A percentile compares a stretch with the other conserved stretches of the same genome.
These are phyloP conservation scores for Lepidothrix coronata DNA, from an alignment of 2,113 vertebrate species.

Conservation along the genomic window DNA sequence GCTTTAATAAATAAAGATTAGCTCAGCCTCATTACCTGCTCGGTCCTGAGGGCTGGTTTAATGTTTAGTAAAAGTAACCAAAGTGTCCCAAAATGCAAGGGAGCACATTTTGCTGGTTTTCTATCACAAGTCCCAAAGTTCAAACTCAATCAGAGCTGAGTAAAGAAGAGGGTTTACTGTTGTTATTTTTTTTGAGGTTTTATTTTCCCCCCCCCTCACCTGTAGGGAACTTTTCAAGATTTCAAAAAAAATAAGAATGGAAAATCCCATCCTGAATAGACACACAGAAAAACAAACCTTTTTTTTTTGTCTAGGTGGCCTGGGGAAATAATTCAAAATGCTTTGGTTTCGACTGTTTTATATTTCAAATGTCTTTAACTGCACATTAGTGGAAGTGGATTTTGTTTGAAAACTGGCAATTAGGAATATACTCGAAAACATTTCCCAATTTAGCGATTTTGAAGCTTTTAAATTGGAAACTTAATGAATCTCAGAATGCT, in stretches of 20 bases:
- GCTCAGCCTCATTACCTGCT: constrained; percentile 44
- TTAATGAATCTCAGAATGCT: background rate
- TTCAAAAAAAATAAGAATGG: background rate
- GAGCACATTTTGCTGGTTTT: background rate
- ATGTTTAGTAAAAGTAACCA: constrained; percentile 34
- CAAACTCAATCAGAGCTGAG: background rate
- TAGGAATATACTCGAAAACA: background rate
- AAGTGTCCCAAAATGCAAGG: background rate
- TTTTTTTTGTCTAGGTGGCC: background rate
- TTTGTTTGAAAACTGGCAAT: background rate
- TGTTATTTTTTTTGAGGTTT: background rate
- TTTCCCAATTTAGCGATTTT: background rate
- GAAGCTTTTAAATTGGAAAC: constrained; percentile 21
- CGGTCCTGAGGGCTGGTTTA: constrained; percentile 43
- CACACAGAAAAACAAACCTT: background rate
- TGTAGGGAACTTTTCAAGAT: background rate
- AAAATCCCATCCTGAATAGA: background rate
- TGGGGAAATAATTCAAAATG: background rate
- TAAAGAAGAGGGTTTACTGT: background rate
- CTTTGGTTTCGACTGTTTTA: background rate
- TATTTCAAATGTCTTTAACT: background rate
- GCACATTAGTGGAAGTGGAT: background rate
- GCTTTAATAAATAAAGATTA: constrained; percentile 69
- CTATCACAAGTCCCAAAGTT: background rate
- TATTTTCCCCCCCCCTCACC: rapidly evolving